Percentiles rank a stretch among this genome's conserved stretches.
Evolutionary conservation across 2,797 vertebrate species (phyloP).

Genomic region (Peromyscus eremicus): DNA sequence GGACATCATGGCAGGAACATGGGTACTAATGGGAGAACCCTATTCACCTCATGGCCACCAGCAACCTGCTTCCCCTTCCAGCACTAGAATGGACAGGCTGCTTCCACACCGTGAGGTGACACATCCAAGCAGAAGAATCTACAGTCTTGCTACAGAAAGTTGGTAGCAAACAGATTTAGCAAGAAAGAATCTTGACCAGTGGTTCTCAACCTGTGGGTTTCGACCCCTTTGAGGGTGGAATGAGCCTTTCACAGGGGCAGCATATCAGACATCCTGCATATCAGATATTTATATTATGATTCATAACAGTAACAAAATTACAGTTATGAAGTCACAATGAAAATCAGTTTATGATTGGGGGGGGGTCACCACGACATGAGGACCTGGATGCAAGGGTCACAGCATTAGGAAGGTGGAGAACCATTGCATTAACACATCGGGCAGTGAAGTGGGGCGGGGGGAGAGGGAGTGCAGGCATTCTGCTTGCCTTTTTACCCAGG

Average conservation of each 20-base stretch:
- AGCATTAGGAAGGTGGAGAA: no score
- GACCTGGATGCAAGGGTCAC: background rate
- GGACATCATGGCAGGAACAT: background rate
- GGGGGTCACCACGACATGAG: background rate
- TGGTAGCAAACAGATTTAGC: background rate
- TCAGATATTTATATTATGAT: background rate
- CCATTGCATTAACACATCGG: background rate
- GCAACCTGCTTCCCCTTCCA: background rate
- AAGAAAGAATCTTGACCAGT: background rate
- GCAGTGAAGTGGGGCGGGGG: background rate
- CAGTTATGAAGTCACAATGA: background rate
- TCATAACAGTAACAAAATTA: background rate
- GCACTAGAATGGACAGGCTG: background rate
- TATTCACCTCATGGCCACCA: background rate
- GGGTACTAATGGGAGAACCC: background rate
- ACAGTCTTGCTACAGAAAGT: background rate
- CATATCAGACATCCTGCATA: background rate
- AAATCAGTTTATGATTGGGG: background rate
- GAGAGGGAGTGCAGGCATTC: background rate
- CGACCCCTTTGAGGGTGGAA: background rate
- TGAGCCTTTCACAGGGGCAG: background rate
- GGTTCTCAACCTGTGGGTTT: background rate
- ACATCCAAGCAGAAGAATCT: background rate
- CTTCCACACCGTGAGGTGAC: rapidly evolving
- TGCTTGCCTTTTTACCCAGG: background rate